Percentiles rank a stretch among this genome's conserved stretches.
phyloP scores from a whole-genome alignment of 2,797 vertebrate species.

The Lacerta bilineata region DNA sequence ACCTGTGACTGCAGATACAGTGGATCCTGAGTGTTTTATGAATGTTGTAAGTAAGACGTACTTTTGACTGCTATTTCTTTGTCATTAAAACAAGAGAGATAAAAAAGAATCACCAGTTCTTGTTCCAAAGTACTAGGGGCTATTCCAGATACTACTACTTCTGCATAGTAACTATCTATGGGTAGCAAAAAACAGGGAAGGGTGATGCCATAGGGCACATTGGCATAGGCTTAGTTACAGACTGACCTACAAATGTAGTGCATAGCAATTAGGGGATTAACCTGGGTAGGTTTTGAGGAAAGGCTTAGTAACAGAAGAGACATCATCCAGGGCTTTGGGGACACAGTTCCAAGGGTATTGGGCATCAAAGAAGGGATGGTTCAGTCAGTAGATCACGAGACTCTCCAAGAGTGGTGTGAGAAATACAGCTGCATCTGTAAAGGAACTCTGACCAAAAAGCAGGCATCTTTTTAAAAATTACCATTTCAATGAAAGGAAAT shows the following conservation, averaged over 20 bases:
- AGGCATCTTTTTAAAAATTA: too few relatives aligned
- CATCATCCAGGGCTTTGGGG: not conserved
- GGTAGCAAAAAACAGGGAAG: too few relatives aligned
- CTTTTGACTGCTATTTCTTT: not conserved
- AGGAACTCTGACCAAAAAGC: too few relatives aligned
- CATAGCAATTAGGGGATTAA: not conserved
- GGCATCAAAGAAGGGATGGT: not conserved
- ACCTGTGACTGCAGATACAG: not conserved
- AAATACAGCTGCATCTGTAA: too few relatives aligned
- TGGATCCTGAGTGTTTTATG: constrained; percentile 60
- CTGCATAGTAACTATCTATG: too few relatives aligned
- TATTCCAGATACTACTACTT: too few relatives aligned
- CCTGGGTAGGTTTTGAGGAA: not conserved
- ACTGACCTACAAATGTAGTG: not conserved
- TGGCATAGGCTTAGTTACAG: too few relatives aligned
- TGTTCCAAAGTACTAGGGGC: too few relatives aligned
- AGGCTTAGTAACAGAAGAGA: not conserved
- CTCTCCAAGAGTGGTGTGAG: too few relatives aligned
- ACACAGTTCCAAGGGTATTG: not conserved
- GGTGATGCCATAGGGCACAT: too few relatives aligned
- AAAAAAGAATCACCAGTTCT: not conserved
- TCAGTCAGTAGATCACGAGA: too few relatives aligned
- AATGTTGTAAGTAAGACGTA: constrained; percentile 58
- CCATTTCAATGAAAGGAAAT: too few relatives aligned
- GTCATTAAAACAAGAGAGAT: not conserved